Conservation (phyloP, 2,888 invertebrate species). For the Idaea straminata region DNA sequence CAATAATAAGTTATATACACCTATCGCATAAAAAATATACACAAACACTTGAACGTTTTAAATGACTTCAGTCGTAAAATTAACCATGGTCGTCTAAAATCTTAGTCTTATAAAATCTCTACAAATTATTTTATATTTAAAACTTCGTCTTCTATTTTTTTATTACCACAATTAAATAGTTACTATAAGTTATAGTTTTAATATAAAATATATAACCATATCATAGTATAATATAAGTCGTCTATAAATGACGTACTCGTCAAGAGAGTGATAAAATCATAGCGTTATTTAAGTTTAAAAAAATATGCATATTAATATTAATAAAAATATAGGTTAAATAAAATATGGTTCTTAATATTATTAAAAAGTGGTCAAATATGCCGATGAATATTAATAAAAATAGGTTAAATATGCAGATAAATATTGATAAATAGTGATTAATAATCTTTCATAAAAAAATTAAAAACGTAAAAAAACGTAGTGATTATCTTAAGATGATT, state of each 20-base stretch:
- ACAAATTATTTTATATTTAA: no score
- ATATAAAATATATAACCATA: constrained; percentile 15
- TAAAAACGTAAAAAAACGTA: no score
- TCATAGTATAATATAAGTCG: constrained; percentile 31
- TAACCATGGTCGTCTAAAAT: no score
- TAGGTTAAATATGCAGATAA: not conserved
- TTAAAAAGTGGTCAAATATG: not conserved
- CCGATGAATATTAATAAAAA: not conserved
- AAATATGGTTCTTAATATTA: not conserved
- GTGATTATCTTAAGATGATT: no score
- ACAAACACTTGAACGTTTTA: no score
- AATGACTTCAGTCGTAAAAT: no score
- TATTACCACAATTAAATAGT: not conserved
- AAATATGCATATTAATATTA: not conserved
- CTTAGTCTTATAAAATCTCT: no score
- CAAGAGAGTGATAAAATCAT: constrained; percentile 69
- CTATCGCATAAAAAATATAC: no score
- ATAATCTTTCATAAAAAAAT: no score
- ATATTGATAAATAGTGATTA: no score
- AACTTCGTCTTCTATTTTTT: not conserved
- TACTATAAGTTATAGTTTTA: not conserved
- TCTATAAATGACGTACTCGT: constrained; percentile 57
- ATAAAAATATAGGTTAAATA: not conserved
- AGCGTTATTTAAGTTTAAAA: constrained; percentile 20
- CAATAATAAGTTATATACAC: no score